Conservation (phyloP, 1,140 invertebrate species). For the Heliconius melpomene region DNA sequence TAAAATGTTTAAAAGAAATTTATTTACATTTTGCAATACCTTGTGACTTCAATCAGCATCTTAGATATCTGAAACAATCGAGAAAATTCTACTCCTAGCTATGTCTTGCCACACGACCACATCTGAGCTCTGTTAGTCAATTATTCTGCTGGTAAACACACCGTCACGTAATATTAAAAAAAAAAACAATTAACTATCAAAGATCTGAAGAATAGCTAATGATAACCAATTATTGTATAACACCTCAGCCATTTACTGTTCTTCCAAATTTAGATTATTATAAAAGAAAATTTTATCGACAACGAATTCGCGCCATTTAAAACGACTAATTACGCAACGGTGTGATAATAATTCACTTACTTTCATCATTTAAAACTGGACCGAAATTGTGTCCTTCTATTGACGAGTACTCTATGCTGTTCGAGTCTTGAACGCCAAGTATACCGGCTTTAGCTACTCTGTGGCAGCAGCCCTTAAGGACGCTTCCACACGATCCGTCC, state of each 20-base stretch:
- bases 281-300: neutral
- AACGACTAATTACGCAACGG: constrained; percentile 47
- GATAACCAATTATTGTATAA: constrained; percentile 7
- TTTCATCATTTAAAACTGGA: constrained; percentile 87
- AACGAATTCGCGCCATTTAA: neutral
- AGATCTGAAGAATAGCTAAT: neutral
- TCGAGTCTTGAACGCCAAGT: constrained; percentile 82
- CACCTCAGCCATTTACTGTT: neutral
- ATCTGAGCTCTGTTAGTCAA: constrained; percentile 73
- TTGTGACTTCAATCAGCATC: constrained; percentile 50
- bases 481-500: constrained; percentile 91
- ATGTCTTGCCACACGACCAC: constrained; percentile 79
- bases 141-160: constrained; percentile 42
- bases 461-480: constrained; percentile 94
- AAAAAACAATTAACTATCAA: neutral
- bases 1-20: constrained; percentile 44
- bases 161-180: constrained; percentile 48
- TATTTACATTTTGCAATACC: constrained; percentile 58
- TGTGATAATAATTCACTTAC: constrained; percentile 82
- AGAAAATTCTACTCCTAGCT: constrained; percentile 57
- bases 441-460: constrained; percentile 88
- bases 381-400: constrained; percentile 80
- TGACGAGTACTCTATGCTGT: constrained; percentile 66
- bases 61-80: constrained; percentile 49
- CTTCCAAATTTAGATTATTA: constrained; percentile 11